Evolutionary conservation across 2,797 vertebrate species (phyloP), one percentile per base, ranked within the genome.

Genomic region (Semaprochilodus insignis): DNA sequence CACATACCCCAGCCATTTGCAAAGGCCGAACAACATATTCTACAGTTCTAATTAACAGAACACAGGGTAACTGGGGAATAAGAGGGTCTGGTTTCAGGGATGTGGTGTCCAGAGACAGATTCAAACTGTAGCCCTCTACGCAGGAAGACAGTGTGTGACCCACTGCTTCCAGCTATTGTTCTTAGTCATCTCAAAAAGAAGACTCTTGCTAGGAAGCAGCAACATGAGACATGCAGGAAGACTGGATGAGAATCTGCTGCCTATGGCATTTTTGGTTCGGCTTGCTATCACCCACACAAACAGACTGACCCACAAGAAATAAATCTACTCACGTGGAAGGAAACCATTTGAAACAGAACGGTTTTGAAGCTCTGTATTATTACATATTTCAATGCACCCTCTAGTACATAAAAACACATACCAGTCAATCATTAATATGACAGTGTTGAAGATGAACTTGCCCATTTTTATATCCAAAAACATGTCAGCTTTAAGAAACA

Each of bases 151-250:
- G 59, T 87, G 82, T 57, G 51, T 86, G 90, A 88, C 85, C 80
- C 54, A 80, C 79, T 86, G 27, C 91, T 94, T 95, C 94, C 94
- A 89, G 90, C 85, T 90, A 93, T 95, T 95, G 94, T 95, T 93
- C 87, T 87, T 83, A 85, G 85, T 67, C 86, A 86, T 82, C 84
- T 86, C 86, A 80, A 62, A 63, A 86, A 78, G 85, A 69, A 54
- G 63, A 75, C 10, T 60, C 74, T 65, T n/a, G 70, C 27, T 27
- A 69, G 75, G 80, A 80, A 83, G 72, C 74, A 72, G 75, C 70
- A 51, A 55, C 62, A 70, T 81, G 84, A 44, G 54, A 84, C 71
- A 48, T 55, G 87, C 77, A 76, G 83, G 82, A 87, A 91, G 79
- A 57, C 17, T 77, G 1, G 51, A 69, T 6, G 23, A 55, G 21